Evolutionary conservation across 2,888 invertebrate genomes (phyloP).

Genomic region (Euplexia lucipara): DNA sequence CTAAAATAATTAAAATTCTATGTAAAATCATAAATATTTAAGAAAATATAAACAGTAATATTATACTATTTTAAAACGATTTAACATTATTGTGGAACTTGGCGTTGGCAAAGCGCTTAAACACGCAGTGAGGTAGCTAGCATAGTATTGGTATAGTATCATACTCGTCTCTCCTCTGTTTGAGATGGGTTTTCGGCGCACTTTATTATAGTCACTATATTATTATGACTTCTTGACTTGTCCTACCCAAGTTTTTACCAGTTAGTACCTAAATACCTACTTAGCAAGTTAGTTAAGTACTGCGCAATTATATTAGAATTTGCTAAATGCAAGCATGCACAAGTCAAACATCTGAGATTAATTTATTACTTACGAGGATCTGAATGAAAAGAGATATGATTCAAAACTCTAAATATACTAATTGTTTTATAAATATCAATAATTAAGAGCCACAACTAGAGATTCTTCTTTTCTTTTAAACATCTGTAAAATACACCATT

Average conservation of each 20-base stretch:
- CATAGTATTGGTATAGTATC: constrained; percentile 21
- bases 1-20: constrained; percentile 3
- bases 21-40: background rate
- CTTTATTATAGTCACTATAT: background rate
- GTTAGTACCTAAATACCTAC: background rate
- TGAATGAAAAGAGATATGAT: background rate
- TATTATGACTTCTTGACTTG: too few species aligned
- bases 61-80: constrained; percentile 5
- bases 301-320: background rate
- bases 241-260: too few species aligned
- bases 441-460: background rate
- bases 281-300: too few species aligned
- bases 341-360: background rate
- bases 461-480: background rate
- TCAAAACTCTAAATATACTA: background rate
- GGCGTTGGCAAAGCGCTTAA: constrained; percentile 17
- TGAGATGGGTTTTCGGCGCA: background rate
- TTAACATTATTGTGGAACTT: constrained; percentile 13
- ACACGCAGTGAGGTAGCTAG: constrained; percentile 36
- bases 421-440: constrained; percentile 6
- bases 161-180: background rate
- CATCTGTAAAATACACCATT: too few species aligned
- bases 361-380: constrained; percentile 13
- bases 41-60: background rate
- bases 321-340: background rate